These are phyloP conservation scores for Xiphophorus hellerii DNA, from an alignment of 2,113 vertebrate species.

Conservation along the genomic window DNA sequence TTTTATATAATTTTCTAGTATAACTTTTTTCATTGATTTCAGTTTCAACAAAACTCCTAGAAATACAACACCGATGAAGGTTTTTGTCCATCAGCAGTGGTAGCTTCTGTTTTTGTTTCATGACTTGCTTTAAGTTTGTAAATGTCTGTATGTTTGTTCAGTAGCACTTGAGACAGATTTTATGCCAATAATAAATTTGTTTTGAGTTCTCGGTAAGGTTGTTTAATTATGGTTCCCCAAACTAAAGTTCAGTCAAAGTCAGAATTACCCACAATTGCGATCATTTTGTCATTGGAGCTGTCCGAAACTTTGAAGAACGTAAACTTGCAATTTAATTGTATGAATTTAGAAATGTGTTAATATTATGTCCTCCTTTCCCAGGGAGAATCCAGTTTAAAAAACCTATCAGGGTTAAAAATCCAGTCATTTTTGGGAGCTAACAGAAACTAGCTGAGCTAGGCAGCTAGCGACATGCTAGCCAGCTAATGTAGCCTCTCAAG, in stretches of 20 bases:
- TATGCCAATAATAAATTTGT: slow-evolving; percentile 59
- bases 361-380: background rate
- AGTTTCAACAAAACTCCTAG: slow-evolving; percentile 6
- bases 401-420: background rate
- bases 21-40: background rate
- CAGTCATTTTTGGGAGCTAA: background rate
- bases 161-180: slow-evolving; percentile 62
- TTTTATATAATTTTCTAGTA: slow-evolving; percentile 25
- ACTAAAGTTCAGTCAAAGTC: background rate
- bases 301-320: background rate
- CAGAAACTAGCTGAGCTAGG: background rate
- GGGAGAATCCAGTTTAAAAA: background rate
- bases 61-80: background rate
- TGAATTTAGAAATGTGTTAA: slow-evolving; percentile 2
- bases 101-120: slow-evolving; percentile 22
- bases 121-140: slow-evolving; percentile 38
- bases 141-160: slow-evolving; percentile 53
- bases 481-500: background rate
- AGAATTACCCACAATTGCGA: background rate
- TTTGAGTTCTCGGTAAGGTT: slow-evolving; percentile 35
- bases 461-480: background rate
- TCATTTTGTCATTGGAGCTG: background rate
- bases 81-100: slow-evolving; percentile 26
- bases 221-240: slow-evolving; percentile 22
- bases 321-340: background rate